Evolutionary conservation across 2,888 invertebrate species (phyloP).

Genomic region (Geophilus truncorum): DNA sequence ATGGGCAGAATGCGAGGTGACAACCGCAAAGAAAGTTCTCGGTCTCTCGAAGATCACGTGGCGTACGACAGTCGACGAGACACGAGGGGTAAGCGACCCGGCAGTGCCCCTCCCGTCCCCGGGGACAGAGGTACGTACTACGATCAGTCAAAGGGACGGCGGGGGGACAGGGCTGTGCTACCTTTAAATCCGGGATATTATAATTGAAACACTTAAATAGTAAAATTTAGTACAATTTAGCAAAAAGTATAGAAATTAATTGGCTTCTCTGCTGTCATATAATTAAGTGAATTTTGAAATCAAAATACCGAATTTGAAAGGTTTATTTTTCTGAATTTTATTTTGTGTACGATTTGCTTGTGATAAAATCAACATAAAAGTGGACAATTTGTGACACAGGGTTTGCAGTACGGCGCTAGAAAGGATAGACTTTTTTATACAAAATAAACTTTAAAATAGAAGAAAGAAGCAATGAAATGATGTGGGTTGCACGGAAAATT

Average conservation of each 20-base stretch:
- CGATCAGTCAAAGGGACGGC: conserved; percentile 25
- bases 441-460: neutral
- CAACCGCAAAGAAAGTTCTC: conserved; percentile 34
- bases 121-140: conserved; percentile 36
- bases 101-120: conserved; percentile 34
- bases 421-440: neutral
- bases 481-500: neutral
- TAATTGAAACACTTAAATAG: neutral
- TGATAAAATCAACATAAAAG: neutral
- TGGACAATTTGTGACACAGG: neutral
- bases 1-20: neutral
- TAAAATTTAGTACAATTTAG: neutral
- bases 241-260: neutral
- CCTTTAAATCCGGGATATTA: conserved; percentile 14
- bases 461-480: neutral
- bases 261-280: neutral
- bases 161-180: conserved; percentile 29
- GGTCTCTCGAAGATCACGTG: conserved; percentile 34
- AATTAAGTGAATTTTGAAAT: neutral
- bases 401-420: neutral
- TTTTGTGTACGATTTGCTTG: neutral
- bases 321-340: neutral
- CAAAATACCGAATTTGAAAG: neutral
- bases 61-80: conserved; percentile 23
- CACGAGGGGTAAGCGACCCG: conserved; percentile 35